phyloP scores from a whole-genome alignment of 23 tunicate species.

The Corella eumyota region DNA sequence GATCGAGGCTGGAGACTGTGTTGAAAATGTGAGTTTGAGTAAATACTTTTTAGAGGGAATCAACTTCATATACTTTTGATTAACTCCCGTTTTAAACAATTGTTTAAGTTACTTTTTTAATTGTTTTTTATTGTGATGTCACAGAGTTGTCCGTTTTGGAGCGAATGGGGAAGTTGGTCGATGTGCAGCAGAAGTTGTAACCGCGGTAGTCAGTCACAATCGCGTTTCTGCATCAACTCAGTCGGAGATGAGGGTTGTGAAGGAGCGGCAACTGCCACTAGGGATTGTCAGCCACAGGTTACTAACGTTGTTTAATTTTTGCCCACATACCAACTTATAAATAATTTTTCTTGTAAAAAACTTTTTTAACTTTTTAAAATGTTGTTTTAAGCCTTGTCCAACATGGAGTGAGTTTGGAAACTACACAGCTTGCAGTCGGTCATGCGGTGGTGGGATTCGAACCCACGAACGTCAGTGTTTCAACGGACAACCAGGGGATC shows the following conservation, averaged over 20 bases:
- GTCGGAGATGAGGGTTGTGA: conserved; percentile 44
- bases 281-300: conserved; percentile 19
- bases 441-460: conserved; percentile 67
- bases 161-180: conserved; percentile 51
- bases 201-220: conserved; percentile 19
- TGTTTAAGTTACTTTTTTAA: neutral
- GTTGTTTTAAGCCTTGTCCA: conserved; percentile 63
- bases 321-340: too few relatives aligned
- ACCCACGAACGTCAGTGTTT: conserved; percentile 15
- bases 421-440: conserved; percentile 31
- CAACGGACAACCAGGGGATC: conserved; percentile 25
- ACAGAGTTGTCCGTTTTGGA: conserved; percentile 53
- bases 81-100: neutral
- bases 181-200: conserved; percentile 51
- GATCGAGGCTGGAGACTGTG: conserved; percentile 12
- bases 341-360: too few relatives aligned
- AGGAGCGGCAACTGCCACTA: conserved; percentile 6
- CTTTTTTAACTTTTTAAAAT: too few relatives aligned
- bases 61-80: neutral
- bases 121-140: neutral
- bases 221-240: conserved; percentile 45
- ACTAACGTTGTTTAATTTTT: neutral
- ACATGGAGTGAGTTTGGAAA: conserved; percentile 36
- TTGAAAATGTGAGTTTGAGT: conserved; percentile 10
- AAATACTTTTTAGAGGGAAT: too few relatives aligned